Conservation (phyloP, 1,140 invertebrate species). For the Conus ventricosus region DNA sequence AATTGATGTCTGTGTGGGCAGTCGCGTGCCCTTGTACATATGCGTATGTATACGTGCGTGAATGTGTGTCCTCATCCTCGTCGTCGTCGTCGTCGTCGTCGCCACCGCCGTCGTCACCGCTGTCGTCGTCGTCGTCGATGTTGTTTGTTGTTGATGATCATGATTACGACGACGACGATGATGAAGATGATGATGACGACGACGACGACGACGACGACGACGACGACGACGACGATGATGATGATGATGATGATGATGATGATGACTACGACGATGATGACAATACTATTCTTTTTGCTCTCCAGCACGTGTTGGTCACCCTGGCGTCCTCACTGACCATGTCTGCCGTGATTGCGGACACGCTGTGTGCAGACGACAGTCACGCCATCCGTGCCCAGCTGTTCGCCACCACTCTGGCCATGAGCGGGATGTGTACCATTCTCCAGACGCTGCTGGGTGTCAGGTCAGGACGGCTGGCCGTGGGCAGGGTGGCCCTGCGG, state of each 20-base stretch:
- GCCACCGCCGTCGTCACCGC: neutral
- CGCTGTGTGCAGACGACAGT: slow-evolving; percentile 47
- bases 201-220: neutral
- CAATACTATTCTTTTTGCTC: neutral
- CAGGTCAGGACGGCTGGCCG: slow-evolving; percentile 43
- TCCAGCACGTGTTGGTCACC: slow-evolving; percentile 54
- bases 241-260: neutral
- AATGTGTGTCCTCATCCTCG: too few species aligned
- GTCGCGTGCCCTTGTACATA: too few species aligned
- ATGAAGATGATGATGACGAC: neutral
- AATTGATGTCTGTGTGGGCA: neutral
- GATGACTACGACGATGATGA: neutral
- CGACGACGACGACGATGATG: neutral
- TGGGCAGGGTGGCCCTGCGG: neutral
- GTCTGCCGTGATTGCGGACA: slow-evolving; percentile 52
- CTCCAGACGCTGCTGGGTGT: slow-evolving; percentile 54
- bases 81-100: too few species aligned
- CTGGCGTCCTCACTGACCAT: slow-evolving; percentile 46
- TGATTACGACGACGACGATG: too few species aligned
- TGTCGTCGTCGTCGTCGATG: slow-evolving; percentile 23
- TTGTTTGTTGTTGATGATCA: slow-evolving; percentile 7
- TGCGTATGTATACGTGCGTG: too few species aligned
- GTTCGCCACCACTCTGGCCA: slow-evolving; percentile 60
- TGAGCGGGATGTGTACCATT: slow-evolving; percentile 59
- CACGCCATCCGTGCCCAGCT: slow-evolving; percentile 55